Conservation (phyloP, 2,888 invertebrate genomes). For the Leptopilina drosophilae region DNA sequence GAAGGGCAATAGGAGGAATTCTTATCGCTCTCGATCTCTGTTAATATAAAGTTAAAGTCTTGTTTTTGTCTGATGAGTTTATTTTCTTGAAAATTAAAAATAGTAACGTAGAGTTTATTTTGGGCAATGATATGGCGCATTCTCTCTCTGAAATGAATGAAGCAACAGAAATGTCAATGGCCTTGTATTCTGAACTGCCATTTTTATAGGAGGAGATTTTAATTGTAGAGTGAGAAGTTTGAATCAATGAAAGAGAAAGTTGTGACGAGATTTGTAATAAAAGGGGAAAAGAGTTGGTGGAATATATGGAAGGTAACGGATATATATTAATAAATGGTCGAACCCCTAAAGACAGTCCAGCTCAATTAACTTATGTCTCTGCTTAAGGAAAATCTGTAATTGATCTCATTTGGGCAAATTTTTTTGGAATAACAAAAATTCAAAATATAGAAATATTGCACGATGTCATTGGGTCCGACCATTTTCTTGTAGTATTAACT, state of each 20-base stretch:
- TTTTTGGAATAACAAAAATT: constrained; percentile 8
- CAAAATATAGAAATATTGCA: background rate
- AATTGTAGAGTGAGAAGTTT: no score
- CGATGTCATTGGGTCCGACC: background rate
- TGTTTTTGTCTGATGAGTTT: background rate
- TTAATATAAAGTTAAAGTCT: background rate
- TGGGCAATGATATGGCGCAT: background rate
- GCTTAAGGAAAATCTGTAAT: background rate
- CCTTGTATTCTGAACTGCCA: background rate
- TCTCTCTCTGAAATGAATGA: constrained; percentile 1
- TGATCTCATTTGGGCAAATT: constrained; percentile 1
- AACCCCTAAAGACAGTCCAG: constrained; percentile 1
- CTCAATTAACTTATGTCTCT: constrained; percentile 4
- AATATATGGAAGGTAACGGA: background rate
- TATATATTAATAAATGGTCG: background rate
- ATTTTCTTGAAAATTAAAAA: background rate
- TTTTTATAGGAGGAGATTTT: background rate
- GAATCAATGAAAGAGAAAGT: no score
- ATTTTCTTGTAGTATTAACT: background rate
- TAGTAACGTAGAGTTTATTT: background rate
- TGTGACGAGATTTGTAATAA: constrained; percentile 4
- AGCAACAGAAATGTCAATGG: background rate
- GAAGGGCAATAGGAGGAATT: background rate
- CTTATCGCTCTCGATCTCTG: background rate
- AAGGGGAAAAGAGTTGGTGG: background rate